Evolutionary conservation across 2,113 vertebrate species (phyloP).

Genomic region (Proteles cristata): DNA sequence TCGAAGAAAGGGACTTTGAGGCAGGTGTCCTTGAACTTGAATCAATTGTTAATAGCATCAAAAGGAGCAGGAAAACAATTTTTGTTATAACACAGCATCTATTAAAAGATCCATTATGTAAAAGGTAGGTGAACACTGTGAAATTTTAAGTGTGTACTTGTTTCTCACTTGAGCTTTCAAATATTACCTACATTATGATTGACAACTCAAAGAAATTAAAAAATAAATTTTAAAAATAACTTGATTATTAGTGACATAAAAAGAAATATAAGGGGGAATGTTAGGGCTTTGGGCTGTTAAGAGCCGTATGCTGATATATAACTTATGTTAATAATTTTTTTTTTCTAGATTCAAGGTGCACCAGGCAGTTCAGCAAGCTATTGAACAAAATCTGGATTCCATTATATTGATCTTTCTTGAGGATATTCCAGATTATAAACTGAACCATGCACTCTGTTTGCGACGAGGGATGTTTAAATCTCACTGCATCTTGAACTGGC

Average conservation of each 20-base stretch:
- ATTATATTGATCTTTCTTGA: conserved; percentile 95
- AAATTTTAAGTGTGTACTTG: background rate
- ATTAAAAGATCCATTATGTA: conserved; percentile 92
- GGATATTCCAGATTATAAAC: conserved; percentile 93
- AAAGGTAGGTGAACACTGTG: conserved; percentile 86
- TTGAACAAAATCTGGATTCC: conserved; percentile 94
- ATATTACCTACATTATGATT: background rate
- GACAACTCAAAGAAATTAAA: background rate
- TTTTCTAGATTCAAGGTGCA: conserved; percentile 92
- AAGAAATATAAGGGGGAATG: background rate
- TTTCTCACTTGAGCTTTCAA: conserved; percentile 18
- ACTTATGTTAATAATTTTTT: background rate
- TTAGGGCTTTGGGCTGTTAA: background rate
- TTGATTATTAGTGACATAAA: background rate
- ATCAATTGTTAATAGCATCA: conserved; percentile 91
- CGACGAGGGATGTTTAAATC: conserved; percentile 95
- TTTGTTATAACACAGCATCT: conserved; percentile 94
- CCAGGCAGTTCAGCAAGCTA: conserved; percentile 93
- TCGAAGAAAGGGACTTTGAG: conserved; percentile 92
- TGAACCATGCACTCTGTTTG: conserved; percentile 91
- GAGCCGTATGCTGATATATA: background rate
- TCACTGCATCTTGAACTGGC: conserved; percentile 93
- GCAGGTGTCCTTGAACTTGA: conserved; percentile 89
- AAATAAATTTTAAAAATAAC: conserved; percentile 12
- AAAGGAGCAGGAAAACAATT: conserved; percentile 92